phyloP scores from a whole-genome alignment of 2,888 invertebrate species.

The Polymixis lichenea region DNA sequence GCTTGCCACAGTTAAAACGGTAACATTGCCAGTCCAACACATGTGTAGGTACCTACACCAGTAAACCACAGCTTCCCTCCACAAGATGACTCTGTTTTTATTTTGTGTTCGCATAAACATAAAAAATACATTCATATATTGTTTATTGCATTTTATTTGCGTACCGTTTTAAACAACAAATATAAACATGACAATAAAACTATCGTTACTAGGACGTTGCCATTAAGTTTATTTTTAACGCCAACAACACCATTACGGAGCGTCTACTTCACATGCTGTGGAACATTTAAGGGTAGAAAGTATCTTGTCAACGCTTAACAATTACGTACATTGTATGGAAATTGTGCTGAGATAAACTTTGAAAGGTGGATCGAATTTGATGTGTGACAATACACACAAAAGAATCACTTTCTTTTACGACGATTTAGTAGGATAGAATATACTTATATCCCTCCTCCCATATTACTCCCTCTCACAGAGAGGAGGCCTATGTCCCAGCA shows the following conservation, averaged over 20 bases:
- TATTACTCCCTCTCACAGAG: too few relatives aligned
- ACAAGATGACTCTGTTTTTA: constrained; percentile 50
- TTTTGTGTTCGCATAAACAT: constrained; percentile 49
- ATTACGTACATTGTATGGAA: background rate
- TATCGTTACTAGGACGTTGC: constrained; percentile 38
- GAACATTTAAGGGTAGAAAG: background rate
- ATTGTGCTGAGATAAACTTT: constrained; percentile 20
- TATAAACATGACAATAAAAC: constrained; percentile 48
- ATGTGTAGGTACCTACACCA: constrained; percentile 10
- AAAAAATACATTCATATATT: constrained; percentile 49
- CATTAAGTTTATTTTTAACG: constrained; percentile 50
- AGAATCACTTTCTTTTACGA: constrained; percentile 6
- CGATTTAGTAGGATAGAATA: background rate
- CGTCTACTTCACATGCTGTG: constrained; percentile 17
- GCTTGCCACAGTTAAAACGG: constrained; percentile 15
- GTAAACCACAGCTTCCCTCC: constrained; percentile 52
- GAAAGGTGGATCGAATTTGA: constrained; percentile 22
- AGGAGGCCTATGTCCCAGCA: too few relatives aligned
- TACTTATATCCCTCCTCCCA: too few relatives aligned
- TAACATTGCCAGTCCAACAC: constrained; percentile 4
- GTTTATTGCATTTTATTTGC: constrained; percentile 53
- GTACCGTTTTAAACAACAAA: constrained; percentile 46
- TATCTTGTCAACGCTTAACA: constrained; percentile 21
- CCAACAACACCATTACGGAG: constrained; percentile 50
- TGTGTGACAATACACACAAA: constrained; percentile 11